A percentile compares a stretch with the other conserved stretches of the same genome.
These are phyloP conservation scores for Trissonchulus latispiculum DNA, from an alignment of 2,888 invertebrate species.

Conservation along the genomic window DNA sequence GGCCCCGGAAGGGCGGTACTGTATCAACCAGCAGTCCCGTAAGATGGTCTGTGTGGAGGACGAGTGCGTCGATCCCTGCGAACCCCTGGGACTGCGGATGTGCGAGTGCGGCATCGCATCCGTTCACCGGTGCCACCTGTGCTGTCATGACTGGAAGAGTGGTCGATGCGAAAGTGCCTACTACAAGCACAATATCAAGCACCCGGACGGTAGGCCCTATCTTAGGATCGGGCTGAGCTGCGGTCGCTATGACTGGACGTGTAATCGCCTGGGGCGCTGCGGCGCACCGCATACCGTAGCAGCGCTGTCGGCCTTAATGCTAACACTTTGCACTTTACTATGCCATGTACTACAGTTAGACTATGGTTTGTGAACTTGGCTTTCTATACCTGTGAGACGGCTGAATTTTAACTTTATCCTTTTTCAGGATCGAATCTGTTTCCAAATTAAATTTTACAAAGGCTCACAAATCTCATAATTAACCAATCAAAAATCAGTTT, in stretches of 20 bases:
- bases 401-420: no score
- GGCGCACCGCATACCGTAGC: no score
- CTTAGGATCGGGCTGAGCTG: slow-evolving; percentile 40
- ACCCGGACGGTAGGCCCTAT: slow-evolving; percentile 32
- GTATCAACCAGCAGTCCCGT: slow-evolving; percentile 41
- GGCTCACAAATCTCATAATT: no score
- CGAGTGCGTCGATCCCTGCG: slow-evolving; percentile 42
- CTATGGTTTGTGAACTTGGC: no score
- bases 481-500: no score
- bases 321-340: no score
- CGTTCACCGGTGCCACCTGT: slow-evolving; percentile 42
- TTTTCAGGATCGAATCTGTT: no score
- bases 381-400: no score
- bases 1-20: slow-evolving; percentile 35
- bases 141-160: slow-evolving; percentile 38
- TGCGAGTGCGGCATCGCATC: slow-evolving; percentile 40
- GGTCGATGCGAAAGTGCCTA: slow-evolving; percentile 40
- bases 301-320: no score
- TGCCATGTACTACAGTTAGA: no score
- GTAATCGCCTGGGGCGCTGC: slow-evolving; percentile 42
- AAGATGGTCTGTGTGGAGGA: slow-evolving; percentile 37
- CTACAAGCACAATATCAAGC: slow-evolving; percentile 37
- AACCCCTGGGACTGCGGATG: slow-evolving; percentile 21
- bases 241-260: slow-evolving; percentile 37
- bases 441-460: no score